A percentile compares a stretch with the other conserved stretches of the same genome.
These are phyloP conservation scores for Pluvialis apricaria DNA, from an alignment of 2,113 vertebrate species.

Conservation along the genomic window DNA sequence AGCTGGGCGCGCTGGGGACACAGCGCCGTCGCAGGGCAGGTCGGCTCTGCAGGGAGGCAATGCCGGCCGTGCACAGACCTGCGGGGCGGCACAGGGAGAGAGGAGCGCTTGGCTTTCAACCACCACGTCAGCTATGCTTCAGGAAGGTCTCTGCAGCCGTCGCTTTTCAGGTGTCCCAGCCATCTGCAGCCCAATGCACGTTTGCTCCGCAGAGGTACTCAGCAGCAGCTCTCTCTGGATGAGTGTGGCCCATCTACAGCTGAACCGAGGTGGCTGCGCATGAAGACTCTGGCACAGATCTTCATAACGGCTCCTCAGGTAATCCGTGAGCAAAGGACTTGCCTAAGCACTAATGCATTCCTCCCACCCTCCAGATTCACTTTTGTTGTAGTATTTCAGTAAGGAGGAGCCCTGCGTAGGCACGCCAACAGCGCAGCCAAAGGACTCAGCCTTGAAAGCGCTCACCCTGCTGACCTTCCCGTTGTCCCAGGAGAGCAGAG, in stretches of 20 bases:
- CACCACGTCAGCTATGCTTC: not conserved
- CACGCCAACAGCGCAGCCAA: not conserved
- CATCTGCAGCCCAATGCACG: not conserved
- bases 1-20: not conserved
- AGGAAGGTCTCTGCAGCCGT: not conserved
- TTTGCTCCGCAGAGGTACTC: not conserved
- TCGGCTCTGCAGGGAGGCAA: not conserved
- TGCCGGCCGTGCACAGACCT: not conserved
- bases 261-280: fast-evolving
- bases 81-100: not conserved
- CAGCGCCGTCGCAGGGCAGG: not conserved
- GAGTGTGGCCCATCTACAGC: not conserved
- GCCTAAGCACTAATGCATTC: not conserved
- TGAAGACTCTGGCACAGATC: not conserved
- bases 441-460: not conserved
- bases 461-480: not conserved
- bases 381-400: not conserved
- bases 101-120: not conserved
- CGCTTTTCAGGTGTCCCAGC: not conserved
- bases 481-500: not conserved
- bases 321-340: not conserved
- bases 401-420: not conserved
- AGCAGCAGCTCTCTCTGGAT: not conserved
- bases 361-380: not conserved
- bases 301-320: not conserved